Conservation (phyloP, 2,113 vertebrate species). For the Anhinga anhinga region DNA sequence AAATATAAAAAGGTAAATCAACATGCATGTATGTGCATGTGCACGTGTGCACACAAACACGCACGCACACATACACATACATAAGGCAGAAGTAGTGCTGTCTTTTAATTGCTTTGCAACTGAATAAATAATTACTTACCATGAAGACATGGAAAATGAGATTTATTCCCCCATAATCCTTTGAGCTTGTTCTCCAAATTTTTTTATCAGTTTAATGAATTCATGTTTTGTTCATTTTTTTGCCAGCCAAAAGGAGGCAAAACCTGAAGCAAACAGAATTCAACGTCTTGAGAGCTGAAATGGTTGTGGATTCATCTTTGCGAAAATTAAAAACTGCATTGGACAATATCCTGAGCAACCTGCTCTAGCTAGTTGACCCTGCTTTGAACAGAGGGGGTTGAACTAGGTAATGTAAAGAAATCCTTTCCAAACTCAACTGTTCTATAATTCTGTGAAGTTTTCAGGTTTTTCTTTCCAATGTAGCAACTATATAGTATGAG, state of each 20-base stretch:
- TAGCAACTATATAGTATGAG: background rate
- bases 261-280: background rate
- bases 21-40: too few species aligned
- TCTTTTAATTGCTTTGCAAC: background rate
- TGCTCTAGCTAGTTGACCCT: background rate
- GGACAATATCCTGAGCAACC: background rate
- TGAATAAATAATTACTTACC: background rate
- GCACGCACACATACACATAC: rapidly evolving
- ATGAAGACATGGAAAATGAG: background rate
- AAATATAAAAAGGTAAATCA: background rate
- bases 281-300: background rate
- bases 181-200: background rate
- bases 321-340: background rate
- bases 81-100: background rate
- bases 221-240: background rate
- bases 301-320: background rate
- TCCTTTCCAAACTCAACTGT: background rate
- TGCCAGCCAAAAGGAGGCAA: background rate
- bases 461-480: background rate
- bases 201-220: background rate
- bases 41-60: too few species aligned
- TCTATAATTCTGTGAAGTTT: background rate
- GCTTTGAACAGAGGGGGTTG: background rate
- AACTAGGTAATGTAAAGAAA: background rate
- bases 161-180: background rate